Evolutionary conservation across 92 coral and sea anemone genomes (phyloP), one percentile per base, ranked within the genome.

Genomic region (Phenganax stokvisi): DNA sequence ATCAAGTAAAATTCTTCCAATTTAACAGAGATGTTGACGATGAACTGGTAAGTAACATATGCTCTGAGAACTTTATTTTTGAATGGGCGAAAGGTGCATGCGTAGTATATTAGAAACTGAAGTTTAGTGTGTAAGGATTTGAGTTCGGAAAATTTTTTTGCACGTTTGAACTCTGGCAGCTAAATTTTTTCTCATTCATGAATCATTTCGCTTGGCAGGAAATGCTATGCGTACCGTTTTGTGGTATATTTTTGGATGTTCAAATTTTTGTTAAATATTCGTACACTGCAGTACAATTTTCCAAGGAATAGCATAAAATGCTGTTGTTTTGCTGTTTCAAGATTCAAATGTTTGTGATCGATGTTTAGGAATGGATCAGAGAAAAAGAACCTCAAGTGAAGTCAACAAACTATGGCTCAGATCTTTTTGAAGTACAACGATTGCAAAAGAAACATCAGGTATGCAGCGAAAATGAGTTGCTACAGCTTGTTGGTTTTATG

Each of bases 11-110:
- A 72, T 94, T 89, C 89, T 94, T 87, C 96, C 98, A 94, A 83
- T 94, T 94, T 84, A 93, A 92, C 91, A 62, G 98, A 86, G 98
- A 94, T 72, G 92, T 90, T 44, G 98, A 92, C 76, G 98, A 94
- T 60, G 98, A 94, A 66, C 89, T 92, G 97, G 98, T 94, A 63
- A 56, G 67, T 10, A 29, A 5, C 47, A n/a, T n/a, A n/a, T n/a
- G n/a, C n/a, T n/a, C n/a, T n/a, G n/a, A n/a, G n/a, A n/a, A n/a
- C n/a, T n/a, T n/a, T n/a, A n/a, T n/a, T n/a, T n/a, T n/a, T n/a
- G n/a, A n/a, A n/a, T n/a, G n/a, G n/a, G n/a, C n/a, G n/a, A n/a
- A n/a, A n/a, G n/a, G n/a, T n/a, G n/a, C n/a, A n/a, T n/a, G n/a
- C n/a, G n/a, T n/a, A 37, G 47, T 37, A 2, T 37, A 37, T 37